Evolutionary conservation across 2,113 vertebrate genomes (phyloP), one percentile per base, ranked within the genome.

Genomic region (Oreochromis spilurus): DNA sequence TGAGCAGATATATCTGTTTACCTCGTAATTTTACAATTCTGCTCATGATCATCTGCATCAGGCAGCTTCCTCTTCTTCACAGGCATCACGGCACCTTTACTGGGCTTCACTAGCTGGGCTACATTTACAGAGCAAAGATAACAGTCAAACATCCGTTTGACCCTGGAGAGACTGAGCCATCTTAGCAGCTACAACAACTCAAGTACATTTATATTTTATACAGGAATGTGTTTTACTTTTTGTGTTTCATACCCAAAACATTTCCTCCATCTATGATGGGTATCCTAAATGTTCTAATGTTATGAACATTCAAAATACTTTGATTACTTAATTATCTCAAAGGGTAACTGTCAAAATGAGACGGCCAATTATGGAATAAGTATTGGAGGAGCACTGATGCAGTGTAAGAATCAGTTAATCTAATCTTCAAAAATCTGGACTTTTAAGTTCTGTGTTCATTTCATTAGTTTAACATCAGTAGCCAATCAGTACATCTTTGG

Each of bases 21-120:
- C 98, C 97, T 98, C 88, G 96, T 96, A 87, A 99, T 97, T 97
- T 98, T 98, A 95, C 97, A 97, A 92, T 97, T 97, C 79, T 96
- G 95, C 89, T 95, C 95, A 60, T 96, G 88, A 78, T 98, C 97
- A 50, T 98, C 97, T 17, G 96, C 92, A 7, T 94, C 94, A 53
- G 97, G 93, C 21, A 97, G 96, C 97, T 98, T 98, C 95, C 97
- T 98, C 92, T 99, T 99, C 95, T 98, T 98, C 87, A 98, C 97
- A 83, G 98, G 98, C 98, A 98, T 98, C 89, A 95, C 95, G 83
- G 91, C 89, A 83, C 86, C 92, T 92, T 90, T 87, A 60, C 75
- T 79, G 79, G 91, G 87, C 79, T 90, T 95, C 82, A 88, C 84
- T 93, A 90, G 58, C 91, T 91, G 91, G 88, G 90, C 91, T 93